phyloP scores from a whole-genome alignment of 2,888 invertebrate species.

The Eristalinus aeneus region DNA sequence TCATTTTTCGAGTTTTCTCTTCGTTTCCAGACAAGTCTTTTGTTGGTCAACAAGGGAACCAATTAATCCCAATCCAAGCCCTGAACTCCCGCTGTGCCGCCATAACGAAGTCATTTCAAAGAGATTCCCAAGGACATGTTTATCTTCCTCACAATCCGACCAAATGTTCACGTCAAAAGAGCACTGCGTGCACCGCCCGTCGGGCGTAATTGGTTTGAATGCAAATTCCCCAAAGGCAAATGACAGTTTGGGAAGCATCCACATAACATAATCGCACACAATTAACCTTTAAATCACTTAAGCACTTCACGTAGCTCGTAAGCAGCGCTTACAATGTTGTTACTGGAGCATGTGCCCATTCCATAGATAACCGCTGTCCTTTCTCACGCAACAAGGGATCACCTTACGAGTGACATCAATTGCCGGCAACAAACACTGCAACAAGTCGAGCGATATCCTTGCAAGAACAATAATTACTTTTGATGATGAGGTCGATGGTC shows the following conservation, averaged over 20 bases:
- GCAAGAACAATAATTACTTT: slow-evolving; percentile 48
- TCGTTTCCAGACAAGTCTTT: neutral
- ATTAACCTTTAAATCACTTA: neutral
- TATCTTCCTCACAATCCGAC: neutral
- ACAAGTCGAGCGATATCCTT: slow-evolving; percentile 4
- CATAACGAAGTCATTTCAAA: neutral
- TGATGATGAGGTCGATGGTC: slow-evolving; percentile 36
- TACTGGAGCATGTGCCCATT: neutral
- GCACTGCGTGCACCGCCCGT: neutral
- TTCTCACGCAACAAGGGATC: slow-evolving; percentile 9
- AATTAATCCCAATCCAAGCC: neutral
- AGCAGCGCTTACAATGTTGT: neutral
- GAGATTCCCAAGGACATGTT: neutral
- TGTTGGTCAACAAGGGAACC: neutral
- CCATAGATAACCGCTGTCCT: neutral
- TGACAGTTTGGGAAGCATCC: neutral
- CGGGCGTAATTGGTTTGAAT: neutral
- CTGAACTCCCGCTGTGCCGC: neutral
- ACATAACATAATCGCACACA: neutral
- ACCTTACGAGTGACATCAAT: slow-evolving; percentile 51
- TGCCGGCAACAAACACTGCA: slow-evolving; percentile 25
- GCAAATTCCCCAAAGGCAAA: neutral
- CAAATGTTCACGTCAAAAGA: neutral
- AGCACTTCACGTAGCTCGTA: neutral
- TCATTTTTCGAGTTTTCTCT: neutral